Evolutionary conservation across 2,888 invertebrate genomes (phyloP).

Genomic region (Acrocyrtus sp.): DNA sequence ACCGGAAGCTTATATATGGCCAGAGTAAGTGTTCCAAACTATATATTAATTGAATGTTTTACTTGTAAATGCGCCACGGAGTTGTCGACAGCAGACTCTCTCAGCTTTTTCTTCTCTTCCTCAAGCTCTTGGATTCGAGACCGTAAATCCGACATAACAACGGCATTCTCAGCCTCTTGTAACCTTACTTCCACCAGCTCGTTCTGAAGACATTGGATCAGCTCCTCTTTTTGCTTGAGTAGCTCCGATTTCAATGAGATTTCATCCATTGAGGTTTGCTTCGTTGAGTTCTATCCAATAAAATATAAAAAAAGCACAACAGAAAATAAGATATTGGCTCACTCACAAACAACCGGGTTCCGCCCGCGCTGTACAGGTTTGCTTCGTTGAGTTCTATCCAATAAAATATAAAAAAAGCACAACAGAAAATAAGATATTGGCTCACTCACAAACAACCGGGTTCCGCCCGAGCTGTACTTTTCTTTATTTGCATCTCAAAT

Average conservation of each 20-base stretch:
- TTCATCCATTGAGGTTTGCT: conserved; percentile 85
- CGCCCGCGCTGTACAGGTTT: too few relatives aligned
- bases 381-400: conserved; percentile 81
- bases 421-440: too few relatives aligned
- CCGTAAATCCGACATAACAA: conserved; percentile 86
- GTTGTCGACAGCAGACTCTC: conserved; percentile 93
- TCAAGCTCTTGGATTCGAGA: conserved; percentile 89
- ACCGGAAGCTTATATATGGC: too few relatives aligned
- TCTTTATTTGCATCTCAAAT: too few relatives aligned
- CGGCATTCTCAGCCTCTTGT: conserved; percentile 91
- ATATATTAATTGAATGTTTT: too few relatives aligned
- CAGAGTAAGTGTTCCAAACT: too few relatives aligned
- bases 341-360: too few relatives aligned
- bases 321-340: too few relatives aligned
- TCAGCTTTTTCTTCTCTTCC: conserved; percentile 90
- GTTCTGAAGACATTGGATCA: conserved; percentile 93
- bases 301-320: too few relatives aligned
- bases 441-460: too few relatives aligned
- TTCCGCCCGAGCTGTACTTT: too few relatives aligned
- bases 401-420: too few relatives aligned
- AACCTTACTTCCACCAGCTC: conserved; percentile 93
- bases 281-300: conserved; percentile 81
- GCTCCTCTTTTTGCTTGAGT: conserved; percentile 80
- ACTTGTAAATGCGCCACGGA: conserved; percentile 92
- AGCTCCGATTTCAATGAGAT: conserved; percentile 78